These are phyloP conservation scores for Malthinus seriepunctatus DNA, from an alignment of 2,888 invertebrate genomes.

Conservation along the genomic window DNA sequence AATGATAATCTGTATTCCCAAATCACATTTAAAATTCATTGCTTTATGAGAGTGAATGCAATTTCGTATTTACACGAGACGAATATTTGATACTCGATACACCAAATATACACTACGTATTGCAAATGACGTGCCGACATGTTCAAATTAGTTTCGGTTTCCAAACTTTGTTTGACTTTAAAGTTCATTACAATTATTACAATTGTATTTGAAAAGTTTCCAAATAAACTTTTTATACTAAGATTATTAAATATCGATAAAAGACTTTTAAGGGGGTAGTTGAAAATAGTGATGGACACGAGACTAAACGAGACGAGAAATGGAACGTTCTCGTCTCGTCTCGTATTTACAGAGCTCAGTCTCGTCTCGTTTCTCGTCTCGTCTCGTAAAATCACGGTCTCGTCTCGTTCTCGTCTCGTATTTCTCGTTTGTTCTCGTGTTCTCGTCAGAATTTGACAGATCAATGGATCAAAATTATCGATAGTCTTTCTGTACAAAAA, in stretches of 20 bases:
- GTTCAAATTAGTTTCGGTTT: slow-evolving; percentile 14
- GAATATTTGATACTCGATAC: slow-evolving; percentile 23
- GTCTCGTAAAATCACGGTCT: too few relatives aligned
- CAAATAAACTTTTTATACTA: too few relatives aligned
- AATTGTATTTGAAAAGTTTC: neutral
- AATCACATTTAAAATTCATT: slow-evolving; percentile 28
- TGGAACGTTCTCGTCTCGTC: too few relatives aligned
- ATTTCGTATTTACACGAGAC: slow-evolving; percentile 25
- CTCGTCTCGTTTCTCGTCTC: too few relatives aligned
- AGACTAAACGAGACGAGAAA: too few relatives aligned
- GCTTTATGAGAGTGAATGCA: slow-evolving; percentile 21
- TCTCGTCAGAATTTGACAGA: too few relatives aligned
- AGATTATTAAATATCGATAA: neutral
- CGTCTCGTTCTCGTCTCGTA: too few relatives aligned
- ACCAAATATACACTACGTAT: slow-evolving; percentile 3
- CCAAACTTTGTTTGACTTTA: slow-evolving; percentile 7
- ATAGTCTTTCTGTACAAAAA: too few relatives aligned
- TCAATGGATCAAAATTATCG: too few relatives aligned
- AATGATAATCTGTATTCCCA: slow-evolving; percentile 26
- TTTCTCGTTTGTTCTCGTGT: too few relatives aligned
- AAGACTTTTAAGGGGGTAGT: neutral
- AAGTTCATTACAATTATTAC: slow-evolving; percentile 7
- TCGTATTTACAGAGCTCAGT: too few relatives aligned
- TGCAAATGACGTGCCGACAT: slow-evolving; percentile 16
- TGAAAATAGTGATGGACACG: too few relatives aligned